Evolutionary conservation across 2,797 vertebrate genomes (phyloP).

Genomic region (Cottoperca gobio): DNA sequence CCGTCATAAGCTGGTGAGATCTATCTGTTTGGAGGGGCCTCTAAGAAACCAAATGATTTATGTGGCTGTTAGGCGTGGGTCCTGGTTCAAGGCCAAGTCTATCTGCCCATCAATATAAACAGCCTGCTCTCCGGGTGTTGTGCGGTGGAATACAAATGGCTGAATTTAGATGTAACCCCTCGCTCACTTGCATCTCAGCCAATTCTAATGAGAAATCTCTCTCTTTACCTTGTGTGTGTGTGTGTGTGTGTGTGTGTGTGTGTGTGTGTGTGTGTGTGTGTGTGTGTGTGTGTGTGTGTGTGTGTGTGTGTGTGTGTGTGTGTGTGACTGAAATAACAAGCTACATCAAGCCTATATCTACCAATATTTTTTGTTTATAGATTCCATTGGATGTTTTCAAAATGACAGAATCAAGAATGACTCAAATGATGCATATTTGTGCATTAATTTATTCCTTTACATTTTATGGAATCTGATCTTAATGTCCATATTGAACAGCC

Average conservation of each 20-base stretch:
- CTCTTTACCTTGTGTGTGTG: too few relatives aligned
- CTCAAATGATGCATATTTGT: neutral
- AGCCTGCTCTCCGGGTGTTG: conserved; percentile 41
- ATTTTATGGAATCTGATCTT: too few relatives aligned
- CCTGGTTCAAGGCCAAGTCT: conserved; percentile 73
- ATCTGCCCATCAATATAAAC: conserved; percentile 74
- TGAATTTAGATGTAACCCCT: conserved; percentile 74
- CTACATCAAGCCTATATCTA: neutral
- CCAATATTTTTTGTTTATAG: neutral
- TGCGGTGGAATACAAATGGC: conserved; percentile 72
- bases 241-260: too few relatives aligned
- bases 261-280: too few relatives aligned
- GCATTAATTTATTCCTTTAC: neutral
- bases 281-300: too few relatives aligned
- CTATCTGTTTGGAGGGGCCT: conserved; percentile 51
- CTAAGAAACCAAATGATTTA: conserved; percentile 68
- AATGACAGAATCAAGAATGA: neutral
- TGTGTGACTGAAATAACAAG: too few relatives aligned
- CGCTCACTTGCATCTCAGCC: conserved; percentile 67
- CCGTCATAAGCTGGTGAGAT: conserved; percentile 40
- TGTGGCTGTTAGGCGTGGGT: conserved; percentile 62
- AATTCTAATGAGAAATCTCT: conserved; percentile 66
- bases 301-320: too few relatives aligned
- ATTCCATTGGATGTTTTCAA: neutral
- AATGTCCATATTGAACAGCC: neutral